phyloP scores from a whole-genome alignment of 2,113 vertebrate genomes.

The Mesembrinibis cayennensis region DNA sequence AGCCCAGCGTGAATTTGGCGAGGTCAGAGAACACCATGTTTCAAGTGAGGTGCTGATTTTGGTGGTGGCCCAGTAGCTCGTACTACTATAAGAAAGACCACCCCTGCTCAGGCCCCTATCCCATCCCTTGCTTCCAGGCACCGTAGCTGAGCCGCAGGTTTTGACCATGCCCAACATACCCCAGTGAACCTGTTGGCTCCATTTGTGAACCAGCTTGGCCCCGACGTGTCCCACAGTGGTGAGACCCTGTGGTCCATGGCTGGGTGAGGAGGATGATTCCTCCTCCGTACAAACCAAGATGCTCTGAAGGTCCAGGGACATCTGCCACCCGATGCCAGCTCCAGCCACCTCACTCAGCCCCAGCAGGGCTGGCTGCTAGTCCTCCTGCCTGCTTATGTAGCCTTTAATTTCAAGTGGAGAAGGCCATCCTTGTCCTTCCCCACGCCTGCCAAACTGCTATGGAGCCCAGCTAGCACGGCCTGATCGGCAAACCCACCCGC shows the following conservation, averaged over 20 bases:
- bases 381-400: background rate
- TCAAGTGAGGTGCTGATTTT: background rate
- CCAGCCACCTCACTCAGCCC: background rate
- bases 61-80: background rate
- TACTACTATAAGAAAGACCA: background rate
- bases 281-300: background rate
- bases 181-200: background rate
- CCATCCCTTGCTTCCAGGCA: background rate
- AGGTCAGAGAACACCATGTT: background rate
- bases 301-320: background rate
- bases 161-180: background rate
- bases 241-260: background rate
- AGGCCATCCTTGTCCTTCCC: background rate
- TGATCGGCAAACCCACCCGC: background rate
- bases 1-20: background rate
- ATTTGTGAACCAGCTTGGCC: background rate
- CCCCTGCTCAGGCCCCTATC: background rate
- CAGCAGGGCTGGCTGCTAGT: background rate
- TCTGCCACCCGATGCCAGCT: background rate
- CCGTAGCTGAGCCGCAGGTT: accelerated
- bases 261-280: background rate
- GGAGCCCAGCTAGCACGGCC: background rate
- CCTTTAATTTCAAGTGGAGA: background rate
- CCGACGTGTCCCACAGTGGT: accelerated
- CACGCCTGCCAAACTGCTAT: background rate